These are phyloP conservation scores for Xiphorhynchus erythropygius DNA, from an alignment of 2,797 vertebrate species.

Conservation along the genomic window DNA sequence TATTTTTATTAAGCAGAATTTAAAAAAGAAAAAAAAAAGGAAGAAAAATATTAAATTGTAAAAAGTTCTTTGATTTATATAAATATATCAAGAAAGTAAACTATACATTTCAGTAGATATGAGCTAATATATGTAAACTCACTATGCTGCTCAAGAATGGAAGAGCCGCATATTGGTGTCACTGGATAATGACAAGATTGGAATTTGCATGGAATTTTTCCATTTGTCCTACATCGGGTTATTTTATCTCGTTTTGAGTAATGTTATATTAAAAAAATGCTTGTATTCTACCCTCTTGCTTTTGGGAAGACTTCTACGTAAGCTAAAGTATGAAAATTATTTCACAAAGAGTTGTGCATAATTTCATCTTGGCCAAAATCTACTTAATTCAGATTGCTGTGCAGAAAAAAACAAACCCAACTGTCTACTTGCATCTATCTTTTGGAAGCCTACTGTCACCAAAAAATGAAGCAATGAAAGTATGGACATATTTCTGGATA, in stretches of 20 bases:
- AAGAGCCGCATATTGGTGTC: not conserved
- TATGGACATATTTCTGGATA: not conserved
- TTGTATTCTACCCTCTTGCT: not conserved
- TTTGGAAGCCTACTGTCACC: not conserved
- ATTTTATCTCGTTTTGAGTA: not conserved
- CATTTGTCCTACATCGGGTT: not conserved
- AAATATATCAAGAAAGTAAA: not conserved
- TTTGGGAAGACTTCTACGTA: not conserved
- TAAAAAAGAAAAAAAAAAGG: not conserved
- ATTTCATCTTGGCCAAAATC: not conserved
- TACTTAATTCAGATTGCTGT: not conserved
- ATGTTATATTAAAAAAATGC: not conserved
- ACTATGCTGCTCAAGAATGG: not conserved
- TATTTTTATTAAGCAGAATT: not conserved
- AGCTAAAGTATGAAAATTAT: not conserved
- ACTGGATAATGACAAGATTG: not conserved
- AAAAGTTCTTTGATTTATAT: not conserved
- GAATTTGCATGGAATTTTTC: not conserved
- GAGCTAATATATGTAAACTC: not conserved
- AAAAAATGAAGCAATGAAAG: not conserved
- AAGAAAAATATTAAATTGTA: not conserved
- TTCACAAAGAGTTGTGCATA: not conserved
- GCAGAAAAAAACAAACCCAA: not conserved
- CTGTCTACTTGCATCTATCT: not conserved
- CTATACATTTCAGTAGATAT: not conserved